Base-by-base conservation (phyloP, 2,797 vertebrate species). In the Macropodus opercularis region DNA sequence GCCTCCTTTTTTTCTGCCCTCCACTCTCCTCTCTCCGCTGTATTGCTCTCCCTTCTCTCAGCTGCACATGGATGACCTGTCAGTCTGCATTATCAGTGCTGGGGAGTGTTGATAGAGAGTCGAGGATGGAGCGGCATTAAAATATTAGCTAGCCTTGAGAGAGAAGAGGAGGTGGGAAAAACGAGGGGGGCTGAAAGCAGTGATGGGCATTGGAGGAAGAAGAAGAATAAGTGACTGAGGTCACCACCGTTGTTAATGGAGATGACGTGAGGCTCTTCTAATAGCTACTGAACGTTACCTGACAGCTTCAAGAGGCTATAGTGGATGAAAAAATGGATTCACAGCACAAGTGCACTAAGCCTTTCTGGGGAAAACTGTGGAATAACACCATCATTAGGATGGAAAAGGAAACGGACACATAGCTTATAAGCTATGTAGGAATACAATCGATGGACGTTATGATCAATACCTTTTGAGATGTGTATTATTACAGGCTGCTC, bases 11-110 rank as follows among this genome's bases (percentile, higher is more conserved):
- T n/a, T 61, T 66, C 49, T 51, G 15, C 38, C 40, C 57, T 59
- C 26, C 3, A 3, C 66, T 35, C 50, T 56, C 59, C 24, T 43
- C 58, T 57, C 24, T 43, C 58, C 27, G 13, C 62, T 56, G 47
- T 42, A 56, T 48, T 52, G 35, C 79, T 64, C 75, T 62, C 52
- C 10, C 48, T 39, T 71, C 66, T 66, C 51, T 65, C 61, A 50
- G 66, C 58, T 48, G 70, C 70, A 69, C 69, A 72, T 22, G 41
- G 74, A 54, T 69, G 69, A 88, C 67, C 83, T 70, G 83, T 80
- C 83, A 80, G 52, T 87, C 82, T 76, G 75, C 60, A 70, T 85
- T 86, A 81, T 77, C 82, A 63, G 61, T 6, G 63, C 82, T 63
- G 77, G 69, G 42, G 46, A 67, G 73, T 29, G 73, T 65, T 74